Percentiles rank a stretch among this genome's conserved stretches.
These are phyloP conservation scores for Pipistrellus kuhlii DNA, from an alignment of 2,797 vertebrate species.

Conservation along the genomic window DNA sequence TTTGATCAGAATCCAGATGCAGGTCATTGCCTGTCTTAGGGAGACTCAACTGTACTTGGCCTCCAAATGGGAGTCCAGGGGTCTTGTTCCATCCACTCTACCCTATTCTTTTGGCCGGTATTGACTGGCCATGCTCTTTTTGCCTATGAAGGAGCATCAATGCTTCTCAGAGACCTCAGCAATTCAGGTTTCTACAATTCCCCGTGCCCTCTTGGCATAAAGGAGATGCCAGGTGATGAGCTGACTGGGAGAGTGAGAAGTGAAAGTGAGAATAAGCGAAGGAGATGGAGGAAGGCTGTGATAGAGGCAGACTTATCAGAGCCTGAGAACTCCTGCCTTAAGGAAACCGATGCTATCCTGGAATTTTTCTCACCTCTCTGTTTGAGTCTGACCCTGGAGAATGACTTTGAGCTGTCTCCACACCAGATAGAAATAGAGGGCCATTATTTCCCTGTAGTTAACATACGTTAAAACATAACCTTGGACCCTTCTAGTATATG, in stretches of 20 bases:
- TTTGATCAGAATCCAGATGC: background rate
- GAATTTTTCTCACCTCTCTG: background rate
- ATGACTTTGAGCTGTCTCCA: background rate
- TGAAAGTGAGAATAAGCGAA: background rate
- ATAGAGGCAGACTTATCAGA: background rate
- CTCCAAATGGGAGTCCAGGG: background rate
- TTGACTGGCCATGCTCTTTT: background rate
- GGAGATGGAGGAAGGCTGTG: background rate
- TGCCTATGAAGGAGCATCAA: background rate
- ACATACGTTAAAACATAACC: constrained; percentile 22
- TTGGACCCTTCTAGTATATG: background rate
- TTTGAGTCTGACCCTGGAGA: constrained; percentile 52
- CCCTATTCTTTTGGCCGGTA: background rate
- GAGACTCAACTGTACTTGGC: background rate
- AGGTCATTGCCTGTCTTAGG: background rate
- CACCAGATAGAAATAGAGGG: constrained; percentile 53
- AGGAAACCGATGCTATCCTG: background rate
- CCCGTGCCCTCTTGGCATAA: background rate
- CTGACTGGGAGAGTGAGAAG: background rate
- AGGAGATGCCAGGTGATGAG: background rate
- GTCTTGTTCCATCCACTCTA: background rate
- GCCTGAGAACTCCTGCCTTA: background rate
- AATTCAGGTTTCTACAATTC: background rate
- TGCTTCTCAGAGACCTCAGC: background rate
- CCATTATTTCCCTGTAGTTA: constrained; percentile 48